phyloP scores from a whole-genome alignment of 1,140 invertebrate genomes.

The Lanistes nyassanus region DNA sequence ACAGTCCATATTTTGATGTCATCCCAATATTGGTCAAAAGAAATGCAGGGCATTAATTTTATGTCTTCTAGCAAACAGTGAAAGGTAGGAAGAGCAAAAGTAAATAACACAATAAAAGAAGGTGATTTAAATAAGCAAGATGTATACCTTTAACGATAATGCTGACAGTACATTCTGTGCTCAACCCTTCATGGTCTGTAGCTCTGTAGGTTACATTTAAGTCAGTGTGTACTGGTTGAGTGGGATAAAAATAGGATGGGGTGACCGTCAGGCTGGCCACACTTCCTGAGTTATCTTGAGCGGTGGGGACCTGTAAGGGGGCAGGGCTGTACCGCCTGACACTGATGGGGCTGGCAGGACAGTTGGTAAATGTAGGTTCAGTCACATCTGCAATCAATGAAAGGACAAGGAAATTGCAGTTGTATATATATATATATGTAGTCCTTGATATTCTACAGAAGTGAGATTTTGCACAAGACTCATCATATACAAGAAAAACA shows the following conservation, averaged over 20 bases:
- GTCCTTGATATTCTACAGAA: too few species aligned
- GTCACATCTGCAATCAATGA: conserved; percentile 24
- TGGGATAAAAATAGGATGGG: conserved; percentile 30
- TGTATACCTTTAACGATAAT: conserved; percentile 35
- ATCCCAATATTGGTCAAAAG: too few species aligned
- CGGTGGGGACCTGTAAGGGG: conserved; percentile 8
- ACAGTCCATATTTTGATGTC: too few species aligned
- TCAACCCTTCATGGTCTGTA: conserved; percentile 33
- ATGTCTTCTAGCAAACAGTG: too few species aligned
- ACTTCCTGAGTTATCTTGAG: conserved; percentile 37
- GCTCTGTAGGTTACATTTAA: conserved; percentile 37
- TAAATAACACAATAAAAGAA: not conserved
- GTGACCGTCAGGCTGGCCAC: conserved; percentile 26
- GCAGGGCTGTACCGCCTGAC: conserved; percentile 10
- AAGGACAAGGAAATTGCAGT: not conserved
- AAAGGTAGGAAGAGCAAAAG: not conserved
- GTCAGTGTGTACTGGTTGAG: conserved; percentile 14
- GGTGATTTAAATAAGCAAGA: not conserved
- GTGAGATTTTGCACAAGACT: too few species aligned
- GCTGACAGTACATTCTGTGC: conserved; percentile 26
- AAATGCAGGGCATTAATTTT: too few species aligned
- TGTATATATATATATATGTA: too few species aligned
- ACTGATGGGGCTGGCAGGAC: not conserved
- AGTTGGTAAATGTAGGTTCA: conserved; percentile 19
- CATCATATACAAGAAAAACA: too few species aligned